Evolutionary conservation across 2,888 invertebrate genomes (phyloP), one percentile per base, ranked within the genome.

Genomic region (Caenorhabditis angaria): DNA sequence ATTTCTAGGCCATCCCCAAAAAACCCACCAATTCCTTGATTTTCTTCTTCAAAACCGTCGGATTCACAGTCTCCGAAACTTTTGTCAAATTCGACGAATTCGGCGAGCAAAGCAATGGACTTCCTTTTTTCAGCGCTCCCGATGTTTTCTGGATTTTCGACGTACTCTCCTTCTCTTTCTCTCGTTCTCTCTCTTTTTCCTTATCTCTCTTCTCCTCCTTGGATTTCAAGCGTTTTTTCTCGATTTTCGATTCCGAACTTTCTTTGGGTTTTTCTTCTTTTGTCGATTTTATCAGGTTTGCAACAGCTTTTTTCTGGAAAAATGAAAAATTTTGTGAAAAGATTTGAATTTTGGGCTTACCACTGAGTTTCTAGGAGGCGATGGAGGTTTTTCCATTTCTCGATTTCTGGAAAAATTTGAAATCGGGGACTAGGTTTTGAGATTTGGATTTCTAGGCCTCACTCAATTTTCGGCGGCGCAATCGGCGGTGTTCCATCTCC

Each of bases 361-460:
- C 54, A 27, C 27, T 10, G 54, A 54, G 18, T 54, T 54, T 54
- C 54, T n/a, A 48, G 48, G 54, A 54, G 54, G 5, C 4, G 54
- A 27, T 8, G 20, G 6, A 5, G 6, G 5, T 54, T 54, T 24
- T 18, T 18, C 54, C 12, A 54, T 27, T 54, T 54, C 54, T 27
- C 27, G 25, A 2, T n/a, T n/a, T 22, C 51, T 51, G 51, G 4
- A 51, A 51, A 51, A 51, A 48, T n/a, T 10, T 32, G 5, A 10
- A 48, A 48, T 48, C 48, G 18, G 20, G 4, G 6, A 3, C 3
- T 18, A 51, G 27, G 27, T 14, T 5, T 48, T 5, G n/a, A 27
- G 1, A 10, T 27, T 4, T 25, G 18, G 8, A 27, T 54, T 27
- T 27, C 10, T 54, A 51, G 8, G 8, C 8, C 27, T 51, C 8